These are phyloP conservation scores for Anoplophora glabripennis DNA, from an alignment of 1,140 invertebrate genomes.

Conservation along the genomic window DNA sequence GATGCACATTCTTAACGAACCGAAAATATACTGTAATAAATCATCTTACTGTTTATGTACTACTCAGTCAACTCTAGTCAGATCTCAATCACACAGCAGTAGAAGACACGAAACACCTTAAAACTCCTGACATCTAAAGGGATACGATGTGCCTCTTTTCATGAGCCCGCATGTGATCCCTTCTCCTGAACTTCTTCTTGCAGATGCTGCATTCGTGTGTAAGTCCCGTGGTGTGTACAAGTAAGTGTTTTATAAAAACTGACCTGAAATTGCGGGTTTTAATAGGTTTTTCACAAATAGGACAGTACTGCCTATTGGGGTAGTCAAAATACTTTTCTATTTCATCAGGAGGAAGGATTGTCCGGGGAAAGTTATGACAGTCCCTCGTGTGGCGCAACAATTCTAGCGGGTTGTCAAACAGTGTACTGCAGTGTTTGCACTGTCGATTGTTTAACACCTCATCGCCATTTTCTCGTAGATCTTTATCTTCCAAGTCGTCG, in stretches of 20 bases:
- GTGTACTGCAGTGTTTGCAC: constrained; percentile 17
- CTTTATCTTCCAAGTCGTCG: not conserved
- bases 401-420: constrained; percentile 27
- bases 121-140: too few relatives aligned
- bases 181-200: constrained; percentile 30
- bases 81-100: too few relatives aligned
- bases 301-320: constrained; percentile 25
- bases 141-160: constrained; percentile 28
- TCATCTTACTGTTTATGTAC: too few relatives aligned
- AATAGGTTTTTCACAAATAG: constrained; percentile 30
- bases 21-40: too few relatives aligned
- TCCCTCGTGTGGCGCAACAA: constrained; percentile 30
- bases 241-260: constrained; percentile 30
- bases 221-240: constrained; percentile 24
- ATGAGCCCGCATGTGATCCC: constrained; percentile 33
- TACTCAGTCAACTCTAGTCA: too few relatives aligned
- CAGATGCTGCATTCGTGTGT: constrained; percentile 28
- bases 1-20: too few relatives aligned
- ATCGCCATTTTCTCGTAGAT: not conserved
- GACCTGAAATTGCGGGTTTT: constrained; percentile 20
- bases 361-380: constrained; percentile 22
- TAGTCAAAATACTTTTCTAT: constrained; percentile 25
- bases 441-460: not conserved
- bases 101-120: too few relatives aligned
- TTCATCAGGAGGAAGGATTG: constrained; percentile 23